phyloP scores from a whole-genome alignment of 2,113 vertebrate genomes.

The Carettochelys insculpta region DNA sequence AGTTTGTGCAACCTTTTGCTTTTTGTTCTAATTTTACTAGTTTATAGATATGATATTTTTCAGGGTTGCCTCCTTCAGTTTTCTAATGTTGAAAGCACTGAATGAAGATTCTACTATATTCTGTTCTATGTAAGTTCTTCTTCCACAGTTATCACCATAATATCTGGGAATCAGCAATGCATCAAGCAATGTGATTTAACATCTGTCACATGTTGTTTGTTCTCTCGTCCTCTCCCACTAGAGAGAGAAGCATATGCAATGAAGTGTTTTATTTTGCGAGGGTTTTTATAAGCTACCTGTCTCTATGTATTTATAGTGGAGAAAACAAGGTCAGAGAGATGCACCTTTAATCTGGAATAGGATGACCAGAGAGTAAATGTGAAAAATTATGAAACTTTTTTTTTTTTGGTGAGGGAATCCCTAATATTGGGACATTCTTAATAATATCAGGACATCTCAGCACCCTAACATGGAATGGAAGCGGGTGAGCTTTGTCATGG shows the following conservation, averaged over 20 bases:
- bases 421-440: not conserved
- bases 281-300: not conserved
- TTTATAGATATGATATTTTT: not conserved
- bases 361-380: not conserved
- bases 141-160: not conserved
- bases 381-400: not conserved
- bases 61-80: accelerated
- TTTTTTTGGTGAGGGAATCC: no score
- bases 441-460: not conserved
- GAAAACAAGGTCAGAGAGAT: not conserved
- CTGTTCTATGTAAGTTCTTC: not conserved
- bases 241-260: not conserved
- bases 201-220: not conserved
- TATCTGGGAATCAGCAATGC: not conserved
- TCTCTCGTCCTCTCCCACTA: not conserved
- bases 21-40: not conserved
- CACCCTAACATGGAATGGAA: not conserved
- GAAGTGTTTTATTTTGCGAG: not conserved
- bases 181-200: not conserved
- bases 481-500: not conserved
- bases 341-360: not conserved
- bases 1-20: not conserved
- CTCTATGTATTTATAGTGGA: not conserved
- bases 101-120: not conserved
- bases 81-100: not conserved